phyloP scores from a whole-genome alignment of 2,888 invertebrate genomes.

The Eilema caniola region DNA sequence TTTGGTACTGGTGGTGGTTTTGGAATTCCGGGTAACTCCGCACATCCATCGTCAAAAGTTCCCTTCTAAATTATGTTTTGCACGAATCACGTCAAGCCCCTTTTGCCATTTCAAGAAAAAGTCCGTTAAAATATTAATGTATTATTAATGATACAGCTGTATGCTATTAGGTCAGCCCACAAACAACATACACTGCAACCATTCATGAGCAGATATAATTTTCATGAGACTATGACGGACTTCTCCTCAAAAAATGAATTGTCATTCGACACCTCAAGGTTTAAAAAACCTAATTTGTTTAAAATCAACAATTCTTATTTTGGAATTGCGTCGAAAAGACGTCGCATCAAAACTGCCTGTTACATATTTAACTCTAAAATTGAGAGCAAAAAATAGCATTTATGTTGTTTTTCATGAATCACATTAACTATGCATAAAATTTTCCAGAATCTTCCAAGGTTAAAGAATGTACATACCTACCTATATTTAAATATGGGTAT shows the following conservation, averaged over 20 bases:
- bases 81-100: not conserved
- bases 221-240: not conserved
- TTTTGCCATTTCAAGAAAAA: not conserved
- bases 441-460: not conserved
- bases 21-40: too few relatives aligned
- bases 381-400: conserved; percentile 7
- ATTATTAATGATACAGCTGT: not conserved
- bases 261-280: not conserved
- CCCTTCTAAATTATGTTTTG: too few relatives aligned
- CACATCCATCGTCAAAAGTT: not conserved
- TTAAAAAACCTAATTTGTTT: conserved; percentile 1
- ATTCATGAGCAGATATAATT: not conserved
- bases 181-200: not conserved
- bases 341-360: conserved; percentile 1
- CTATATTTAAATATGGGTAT: not conserved
- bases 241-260: not conserved
- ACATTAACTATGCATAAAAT: conserved; percentile 18
- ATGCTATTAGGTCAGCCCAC: not conserved
- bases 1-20: too few relatives aligned
- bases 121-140: conserved; percentile 1
- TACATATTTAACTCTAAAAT: conserved; percentile 31
- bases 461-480: not conserved
- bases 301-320: conserved; percentile 32
- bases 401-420: conserved; percentile 32
- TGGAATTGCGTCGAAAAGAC: conserved; percentile 16